A percentile compares a stretch with the other conserved stretches of the same genome.
These are phyloP conservation scores for Macquaria ambigua DNA, from an alignment of 2,113 vertebrate species.

Conservation along the genomic window DNA sequence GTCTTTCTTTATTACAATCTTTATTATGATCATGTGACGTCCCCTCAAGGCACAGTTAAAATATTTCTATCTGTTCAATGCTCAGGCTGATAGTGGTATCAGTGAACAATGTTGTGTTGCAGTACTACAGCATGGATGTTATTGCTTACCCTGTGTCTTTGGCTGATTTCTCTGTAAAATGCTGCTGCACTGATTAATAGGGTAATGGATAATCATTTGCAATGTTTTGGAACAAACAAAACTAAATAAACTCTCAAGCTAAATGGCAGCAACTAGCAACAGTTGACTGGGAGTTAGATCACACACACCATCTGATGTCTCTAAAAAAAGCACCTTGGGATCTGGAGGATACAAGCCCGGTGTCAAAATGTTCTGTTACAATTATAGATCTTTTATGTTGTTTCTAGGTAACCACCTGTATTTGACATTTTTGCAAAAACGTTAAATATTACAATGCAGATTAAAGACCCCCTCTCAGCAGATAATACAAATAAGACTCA, in stretches of 20 bases:
- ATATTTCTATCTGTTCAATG: constrained; percentile 23
- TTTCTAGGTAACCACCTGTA: no score
- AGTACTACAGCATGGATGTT: neutral
- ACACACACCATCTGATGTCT: constrained; percentile 39
- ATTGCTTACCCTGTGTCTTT: constrained; percentile 7
- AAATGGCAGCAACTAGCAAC: constrained; percentile 30
- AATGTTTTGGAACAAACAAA: constrained; percentile 11
- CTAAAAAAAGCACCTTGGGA: neutral
- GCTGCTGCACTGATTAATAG: neutral
- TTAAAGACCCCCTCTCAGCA: neutral
- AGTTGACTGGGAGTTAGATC: constrained; percentile 26
- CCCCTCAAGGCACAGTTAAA: constrained; percentile 58
- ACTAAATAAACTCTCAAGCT: constrained; percentile 17
- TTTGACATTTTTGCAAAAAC: no score
- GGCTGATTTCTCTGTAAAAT: constrained; percentile 23
- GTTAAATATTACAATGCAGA: neutral
- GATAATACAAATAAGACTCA: neutral
- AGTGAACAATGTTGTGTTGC: constrained; percentile 4
- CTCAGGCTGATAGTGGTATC: neutral
- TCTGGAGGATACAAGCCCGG: neutral
- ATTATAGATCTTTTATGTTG: neutral
- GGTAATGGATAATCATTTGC: neutral
- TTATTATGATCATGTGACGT: constrained; percentile 52
- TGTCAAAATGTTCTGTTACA: constrained; percentile 20
- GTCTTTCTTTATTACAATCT: constrained; percentile 56